phyloP scores from a whole-genome alignment of 2,888 invertebrate species.

The Ectemnius lituratus region DNA sequence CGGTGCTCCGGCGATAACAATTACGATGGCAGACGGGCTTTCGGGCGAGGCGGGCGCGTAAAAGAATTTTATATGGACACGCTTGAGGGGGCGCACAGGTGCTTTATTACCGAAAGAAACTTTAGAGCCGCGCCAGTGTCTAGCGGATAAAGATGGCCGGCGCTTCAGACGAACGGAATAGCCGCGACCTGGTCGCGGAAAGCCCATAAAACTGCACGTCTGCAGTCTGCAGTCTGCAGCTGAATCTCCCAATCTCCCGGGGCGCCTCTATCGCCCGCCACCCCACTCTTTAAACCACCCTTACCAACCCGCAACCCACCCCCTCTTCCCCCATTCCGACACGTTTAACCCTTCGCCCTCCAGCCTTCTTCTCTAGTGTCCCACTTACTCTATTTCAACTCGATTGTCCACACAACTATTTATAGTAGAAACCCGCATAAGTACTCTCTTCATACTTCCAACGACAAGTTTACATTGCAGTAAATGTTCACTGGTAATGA shows the following conservation, averaged over 20 bases:
- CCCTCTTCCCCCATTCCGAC: neutral
- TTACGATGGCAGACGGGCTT: slow-evolving; percentile 39
- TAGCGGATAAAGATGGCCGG: slow-evolving; percentile 51
- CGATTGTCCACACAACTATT: no score
- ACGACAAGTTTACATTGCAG: no score
- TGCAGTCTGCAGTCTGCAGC: slow-evolving; percentile 57
- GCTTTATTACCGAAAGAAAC: slow-evolving; percentile 45
- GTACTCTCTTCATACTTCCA: no score
- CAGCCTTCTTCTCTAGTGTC: neutral
- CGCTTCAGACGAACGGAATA: slow-evolving; percentile 62
- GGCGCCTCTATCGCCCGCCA: slow-evolving; percentile 17
- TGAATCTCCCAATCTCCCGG: slow-evolving; percentile 59
- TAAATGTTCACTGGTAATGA: no score
- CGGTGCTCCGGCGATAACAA: slow-evolving; percentile 4
- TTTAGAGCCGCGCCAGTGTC: slow-evolving; percentile 43
- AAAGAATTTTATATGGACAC: slow-evolving; percentile 47
- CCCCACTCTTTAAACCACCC: slow-evolving; percentile 24
- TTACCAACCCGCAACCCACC: slow-evolving; percentile 16
- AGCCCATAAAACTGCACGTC: slow-evolving; percentile 70
- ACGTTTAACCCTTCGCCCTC: neutral
- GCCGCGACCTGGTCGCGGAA: slow-evolving; percentile 68
- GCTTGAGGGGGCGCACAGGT: slow-evolving; percentile 36
- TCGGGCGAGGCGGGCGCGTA: slow-evolving; percentile 27
- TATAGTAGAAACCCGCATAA: no score
- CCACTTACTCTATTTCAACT: no score